Evolutionary conservation across 2,888 invertebrate genomes (phyloP).

Genomic region (Acheta domesticus): DNA sequence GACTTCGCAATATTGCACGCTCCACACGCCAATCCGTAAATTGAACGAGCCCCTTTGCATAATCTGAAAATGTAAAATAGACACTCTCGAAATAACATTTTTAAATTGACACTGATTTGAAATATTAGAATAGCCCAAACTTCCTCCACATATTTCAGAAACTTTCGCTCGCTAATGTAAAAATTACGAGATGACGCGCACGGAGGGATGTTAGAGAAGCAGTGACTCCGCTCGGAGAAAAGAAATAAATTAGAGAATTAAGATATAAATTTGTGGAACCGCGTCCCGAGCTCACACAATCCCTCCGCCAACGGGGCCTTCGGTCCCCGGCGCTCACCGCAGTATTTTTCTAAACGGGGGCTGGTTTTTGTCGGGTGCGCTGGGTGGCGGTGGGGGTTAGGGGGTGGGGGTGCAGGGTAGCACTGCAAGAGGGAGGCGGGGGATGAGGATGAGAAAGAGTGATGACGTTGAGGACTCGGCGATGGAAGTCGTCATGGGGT

Average conservation of each 20-base stretch:
- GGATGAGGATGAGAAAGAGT: neutral
- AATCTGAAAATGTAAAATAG: too few species aligned
- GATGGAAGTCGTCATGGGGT: neutral
- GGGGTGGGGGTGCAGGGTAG: neutral
- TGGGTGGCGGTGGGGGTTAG: neutral
- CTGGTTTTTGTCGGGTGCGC: neutral
- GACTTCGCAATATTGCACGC: too few species aligned
- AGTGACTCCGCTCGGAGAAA: neutral
- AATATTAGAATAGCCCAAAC: neutral
- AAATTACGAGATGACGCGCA: neutral
- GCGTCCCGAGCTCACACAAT: constrained; percentile 5
- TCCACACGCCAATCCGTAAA: too few species aligned
- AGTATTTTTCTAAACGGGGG: neutral
- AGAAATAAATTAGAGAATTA: constrained; percentile 2
- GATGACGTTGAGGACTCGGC: neutral
- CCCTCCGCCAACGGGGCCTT: neutral
- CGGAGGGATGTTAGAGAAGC: neutral
- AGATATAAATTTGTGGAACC: neutral
- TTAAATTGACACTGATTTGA: too few species aligned
- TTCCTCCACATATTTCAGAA: constrained; percentile 6
- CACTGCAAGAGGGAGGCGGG: neutral
- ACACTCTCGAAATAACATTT: too few species aligned
- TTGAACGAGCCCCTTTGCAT: too few species aligned
- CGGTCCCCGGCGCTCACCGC: neutral
- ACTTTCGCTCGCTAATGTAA: neutral